Conservation (phyloP, 1,140 invertebrate species). For the Lysiphlebus fabarum region DNA sequence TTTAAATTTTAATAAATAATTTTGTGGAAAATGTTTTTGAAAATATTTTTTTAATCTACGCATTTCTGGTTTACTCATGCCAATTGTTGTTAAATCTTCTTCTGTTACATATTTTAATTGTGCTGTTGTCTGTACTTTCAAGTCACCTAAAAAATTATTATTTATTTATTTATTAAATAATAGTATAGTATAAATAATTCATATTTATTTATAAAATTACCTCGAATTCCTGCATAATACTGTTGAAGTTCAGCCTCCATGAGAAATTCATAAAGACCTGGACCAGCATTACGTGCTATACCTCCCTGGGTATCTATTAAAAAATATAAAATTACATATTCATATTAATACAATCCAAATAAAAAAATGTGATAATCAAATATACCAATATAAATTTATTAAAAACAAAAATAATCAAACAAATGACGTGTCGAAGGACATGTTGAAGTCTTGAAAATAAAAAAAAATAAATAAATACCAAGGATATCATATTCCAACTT, state of each 20-base stretch:
- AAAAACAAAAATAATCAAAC: too few species aligned
- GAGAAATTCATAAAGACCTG: constrained; percentile 85
- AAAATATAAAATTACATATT: neutral
- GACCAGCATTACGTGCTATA: constrained; percentile 56
- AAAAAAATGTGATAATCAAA: too few species aligned
- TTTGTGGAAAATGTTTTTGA: constrained; percentile 88
- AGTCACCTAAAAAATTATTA: constrained; percentile 60
- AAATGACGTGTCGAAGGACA: too few species aligned
- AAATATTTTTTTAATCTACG: constrained; percentile 89
- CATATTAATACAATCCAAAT: too few species aligned
- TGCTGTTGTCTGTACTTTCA: constrained; percentile 81
- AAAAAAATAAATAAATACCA: too few species aligned
- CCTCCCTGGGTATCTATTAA: constrained; percentile 46
- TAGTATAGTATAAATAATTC: neutral
- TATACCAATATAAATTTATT: too few species aligned
- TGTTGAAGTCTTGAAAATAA: too few species aligned
- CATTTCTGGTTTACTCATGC: constrained; percentile 94
- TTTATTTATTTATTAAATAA: neutral
- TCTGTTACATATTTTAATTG: constrained; percentile 97
- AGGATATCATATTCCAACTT: too few species aligned
- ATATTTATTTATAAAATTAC: constrained; percentile 40
- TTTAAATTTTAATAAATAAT: constrained; percentile 88
- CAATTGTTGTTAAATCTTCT: constrained; percentile 85
- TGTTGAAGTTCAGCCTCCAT: constrained; percentile 87
- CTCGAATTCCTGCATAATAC: constrained; percentile 73